Base-by-base conservation (phyloP, 1,140 invertebrate species). In the Calephelis nemesis region DNA sequence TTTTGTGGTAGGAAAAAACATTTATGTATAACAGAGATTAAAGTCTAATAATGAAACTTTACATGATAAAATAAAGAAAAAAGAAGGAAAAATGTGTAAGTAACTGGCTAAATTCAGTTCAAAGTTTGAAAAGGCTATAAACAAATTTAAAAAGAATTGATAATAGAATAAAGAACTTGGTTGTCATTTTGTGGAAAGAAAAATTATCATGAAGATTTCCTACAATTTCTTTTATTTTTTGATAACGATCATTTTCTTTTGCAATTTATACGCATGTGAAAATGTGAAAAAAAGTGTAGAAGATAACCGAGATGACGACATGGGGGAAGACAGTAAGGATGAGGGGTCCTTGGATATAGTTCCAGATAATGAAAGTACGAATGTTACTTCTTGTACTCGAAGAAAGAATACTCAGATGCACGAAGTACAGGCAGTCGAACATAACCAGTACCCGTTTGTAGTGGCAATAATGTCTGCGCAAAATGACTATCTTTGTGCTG, bases 231-330 rank as follows among this genome's bases (percentile, higher is more conserved):
- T 58, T 39, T 58, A 30, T 40, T 58, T 58, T 58, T 58, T 58
- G 39, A 30, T 58, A 39, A 11, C 7, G n/a, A 58, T 58, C 40
- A 58, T 40, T 58, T 58, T 58, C 11, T 39, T 58, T 39, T 58
- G 15, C 12, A 12, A 58, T 12, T 39, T 12, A 19, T 30, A 30
- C 19, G 52, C 60, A 11, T 73, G 75, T 70, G 81, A 81, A 74
- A 84, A 83, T 80, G 82, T 82, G n/a, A 90, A 88, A 63, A 88
- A 88, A 73, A 88, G 83, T 65, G 75, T 83, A 39, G 81, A 88
- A 62, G 82, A 86, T 47, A 77, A 70, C 49, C 74, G 74, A 67
- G 84, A 89, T n/a, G 82, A 88, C 60, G 85, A 84, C 39, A 68
- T 65, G 13, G 77, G 70, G 58, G 84, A 88, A 15, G 85, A 86